Base-by-base conservation (phyloP, 2,113 vertebrate genomes). In the Pseudopodoces humilis region DNA sequence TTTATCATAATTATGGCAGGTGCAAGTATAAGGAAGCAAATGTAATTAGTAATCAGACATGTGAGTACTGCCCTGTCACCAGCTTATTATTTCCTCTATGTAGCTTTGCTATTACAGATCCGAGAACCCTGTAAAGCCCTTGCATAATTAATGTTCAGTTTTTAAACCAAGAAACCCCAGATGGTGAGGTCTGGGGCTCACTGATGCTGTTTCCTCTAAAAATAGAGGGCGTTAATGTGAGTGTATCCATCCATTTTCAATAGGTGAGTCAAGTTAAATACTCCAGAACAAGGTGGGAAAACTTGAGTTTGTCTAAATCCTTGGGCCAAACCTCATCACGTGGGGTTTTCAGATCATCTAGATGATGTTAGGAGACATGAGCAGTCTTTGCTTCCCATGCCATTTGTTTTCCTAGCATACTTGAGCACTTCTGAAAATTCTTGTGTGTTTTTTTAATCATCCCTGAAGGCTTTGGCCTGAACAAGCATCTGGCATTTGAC, bases 391-490 rank as follows among this genome's bases (percentile, higher is more conserved):
- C n/a, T 82, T 94, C 74, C 49, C 22, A 18, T 82, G 56, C 25
- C 49, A 82, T 89, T 94, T 95, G 83, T 78, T 86, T 87, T 97
- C 53, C 21, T 91, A 85, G 65, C 33, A 19, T 80, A 88, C n/a
- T 80, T 77, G 60, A 90, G 75, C 79, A 83, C 52, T 94, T 88
- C 60, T 92, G 79, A 90, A 97, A 94, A 79, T 83, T 94, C 60
- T 84, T 93, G 62, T 63, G 86, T 92, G 65, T 53, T 74, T 90
- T 92, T 94, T 90, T 55, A 86, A 86, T 92, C 83, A 91, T 81
- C 91, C 64, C 90, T 68, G 83, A 95, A 94, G 80, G 71, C 72
- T 94, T 78, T 95, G 92, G 90, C 76, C 88, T 62, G 67, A 87
- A 50, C 53, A 85, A 79, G 81, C 81, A 94, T 88, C 78, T 91